Evolutionary conservation across 2,888 invertebrate species (phyloP).

Genomic region (Harmothoe impar): DNA sequence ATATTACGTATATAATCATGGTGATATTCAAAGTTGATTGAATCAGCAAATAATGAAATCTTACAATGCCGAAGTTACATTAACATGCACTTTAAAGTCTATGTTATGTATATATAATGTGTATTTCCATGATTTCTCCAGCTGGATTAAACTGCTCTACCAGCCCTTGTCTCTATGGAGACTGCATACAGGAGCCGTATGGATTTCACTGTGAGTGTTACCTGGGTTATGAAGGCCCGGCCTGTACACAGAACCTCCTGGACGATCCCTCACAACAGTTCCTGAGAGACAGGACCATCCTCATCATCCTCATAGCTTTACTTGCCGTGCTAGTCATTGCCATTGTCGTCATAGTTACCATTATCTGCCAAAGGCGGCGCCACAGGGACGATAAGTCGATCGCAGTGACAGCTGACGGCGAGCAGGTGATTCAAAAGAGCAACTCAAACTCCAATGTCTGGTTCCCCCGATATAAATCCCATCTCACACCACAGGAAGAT

Average conservation of each 20-base stretch:
- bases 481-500: neutral
- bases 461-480: constrained; percentile 30
- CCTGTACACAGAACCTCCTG: constrained; percentile 13
- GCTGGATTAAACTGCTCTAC: constrained; percentile 47
- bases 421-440: constrained; percentile 24
- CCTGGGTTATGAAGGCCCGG: constrained; percentile 24
- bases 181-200: constrained; percentile 30
- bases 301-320: constrained; percentile 37
- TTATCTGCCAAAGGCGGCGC: constrained; percentile 43
- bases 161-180: constrained; percentile 49
- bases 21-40: too few relatives aligned
- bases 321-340: constrained; percentile 48
- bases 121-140: constrained; percentile 3
- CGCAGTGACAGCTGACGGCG: constrained; percentile 42
- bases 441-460: neutral
- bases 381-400: constrained; percentile 38
- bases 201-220: constrained; percentile 49
- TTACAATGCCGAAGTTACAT: too few relatives aligned
- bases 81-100: too few relatives aligned
- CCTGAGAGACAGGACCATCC: constrained; percentile 18
- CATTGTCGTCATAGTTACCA: constrained; percentile 47
- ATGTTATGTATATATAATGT: too few relatives aligned
- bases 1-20: too few relatives aligned
- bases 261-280: constrained; percentile 36
- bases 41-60: too few relatives aligned